phyloP scores from a whole-genome alignment of 1,140 invertebrate genomes.

The Helicoverpa zea region DNA sequence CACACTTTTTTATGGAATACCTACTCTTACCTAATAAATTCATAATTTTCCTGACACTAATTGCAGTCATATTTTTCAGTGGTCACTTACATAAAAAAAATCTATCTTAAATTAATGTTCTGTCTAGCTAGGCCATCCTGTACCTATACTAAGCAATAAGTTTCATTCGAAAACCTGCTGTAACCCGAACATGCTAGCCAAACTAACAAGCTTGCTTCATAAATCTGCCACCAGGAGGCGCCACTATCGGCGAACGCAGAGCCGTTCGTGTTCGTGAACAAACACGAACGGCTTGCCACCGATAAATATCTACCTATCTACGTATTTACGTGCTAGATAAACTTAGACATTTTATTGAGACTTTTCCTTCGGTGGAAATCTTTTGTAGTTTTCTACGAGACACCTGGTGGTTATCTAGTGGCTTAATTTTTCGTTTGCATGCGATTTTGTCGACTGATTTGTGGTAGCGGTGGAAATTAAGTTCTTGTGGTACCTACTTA shows the following conservation, averaged over 20 bases:
- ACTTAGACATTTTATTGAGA: constrained; percentile 42
- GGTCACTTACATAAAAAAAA: no score
- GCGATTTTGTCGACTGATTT: constrained; percentile 5
- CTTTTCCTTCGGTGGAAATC: constrained; percentile 12
- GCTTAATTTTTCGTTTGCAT: constrained; percentile 23
- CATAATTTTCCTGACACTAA: no score
- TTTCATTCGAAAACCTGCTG: not conserved
- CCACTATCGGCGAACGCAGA: constrained; percentile 45
- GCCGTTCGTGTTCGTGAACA: constrained; percentile 51
- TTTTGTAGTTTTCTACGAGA: constrained; percentile 22
- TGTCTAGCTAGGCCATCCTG: no score
- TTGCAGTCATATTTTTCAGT: no score
- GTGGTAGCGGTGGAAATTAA: constrained; percentile 2
- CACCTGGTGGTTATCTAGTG: not conserved
- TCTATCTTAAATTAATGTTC: no score
- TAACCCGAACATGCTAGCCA: not conserved
- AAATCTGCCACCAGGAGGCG: constrained; percentile 50
- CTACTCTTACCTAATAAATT: no score
- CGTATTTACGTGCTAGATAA: constrained; percentile 23
- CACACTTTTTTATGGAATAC: no score
- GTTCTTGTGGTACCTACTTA: not conserved
- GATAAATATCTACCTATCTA: constrained; percentile 39
- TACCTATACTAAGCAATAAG: no score
- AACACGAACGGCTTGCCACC: constrained; percentile 19
- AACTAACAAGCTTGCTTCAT: constrained; percentile 3